A percentile compares a stretch with the other conserved stretches of the same genome.
These are phyloP conservation scores for Orchestia grillus DNA, from an alignment of 1,140 invertebrate species.

Conservation along the genomic window DNA sequence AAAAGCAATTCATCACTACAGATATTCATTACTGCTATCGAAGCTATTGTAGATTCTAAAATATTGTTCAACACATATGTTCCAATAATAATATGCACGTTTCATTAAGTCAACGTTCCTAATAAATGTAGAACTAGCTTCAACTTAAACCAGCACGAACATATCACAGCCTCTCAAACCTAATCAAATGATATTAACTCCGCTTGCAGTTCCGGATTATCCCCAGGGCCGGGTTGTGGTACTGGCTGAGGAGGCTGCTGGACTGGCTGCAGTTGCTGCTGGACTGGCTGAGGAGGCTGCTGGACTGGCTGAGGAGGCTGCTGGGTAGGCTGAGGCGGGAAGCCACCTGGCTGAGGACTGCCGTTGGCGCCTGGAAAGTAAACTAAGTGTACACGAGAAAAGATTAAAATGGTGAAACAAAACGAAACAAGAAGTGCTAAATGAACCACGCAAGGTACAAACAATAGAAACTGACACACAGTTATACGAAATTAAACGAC, in stretches of 20 bases:
- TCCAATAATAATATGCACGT: not conserved
- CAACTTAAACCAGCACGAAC: too few relatives aligned
- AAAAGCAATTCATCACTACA: not conserved
- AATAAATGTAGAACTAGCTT: not conserved
- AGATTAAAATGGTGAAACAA: slow-evolving; percentile 31
- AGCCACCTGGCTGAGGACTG: not conserved
- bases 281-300: slow-evolving; percentile 51
- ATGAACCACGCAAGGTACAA: not conserved
- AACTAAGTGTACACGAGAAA: slow-evolving; percentile 11
- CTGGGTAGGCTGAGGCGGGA: slow-evolving; percentile 2
- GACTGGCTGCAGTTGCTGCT: slow-evolving; percentile 69
- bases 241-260: slow-evolving; percentile 69
- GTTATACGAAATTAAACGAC: not conserved
- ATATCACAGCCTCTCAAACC: slow-evolving; percentile 59
- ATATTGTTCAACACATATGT: not conserved
- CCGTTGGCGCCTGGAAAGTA: slow-evolving; percentile 27
- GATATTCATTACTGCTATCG: not conserved
- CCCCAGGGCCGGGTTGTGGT: slow-evolving; percentile 66
- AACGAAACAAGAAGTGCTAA: not conserved
- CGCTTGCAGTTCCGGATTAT: slow-evolving; percentile 76
- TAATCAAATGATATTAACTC: slow-evolving; percentile 83
- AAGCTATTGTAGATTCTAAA: not conserved
- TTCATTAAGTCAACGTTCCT: not conserved
- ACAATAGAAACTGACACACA: not conserved
- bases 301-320: slow-evolving; percentile 50